Evolutionary conservation across 2,113 vertebrate species (phyloP), one percentile per base, ranked within the genome.

Genomic region (Tretioscincus oriximinensis): DNA sequence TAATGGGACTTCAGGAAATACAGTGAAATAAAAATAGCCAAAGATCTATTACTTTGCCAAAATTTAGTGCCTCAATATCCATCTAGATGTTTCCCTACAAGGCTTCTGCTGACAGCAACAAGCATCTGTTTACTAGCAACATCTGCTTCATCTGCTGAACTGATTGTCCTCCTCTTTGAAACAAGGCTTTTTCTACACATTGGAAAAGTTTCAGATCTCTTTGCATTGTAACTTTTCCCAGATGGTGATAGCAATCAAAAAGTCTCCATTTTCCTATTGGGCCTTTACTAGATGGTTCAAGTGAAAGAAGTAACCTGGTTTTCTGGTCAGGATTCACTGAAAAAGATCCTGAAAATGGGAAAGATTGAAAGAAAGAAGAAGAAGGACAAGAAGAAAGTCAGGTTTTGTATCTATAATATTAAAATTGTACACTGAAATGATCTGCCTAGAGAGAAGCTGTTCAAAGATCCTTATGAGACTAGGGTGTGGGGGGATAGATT

Each of bases 101-200:
- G 82, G 71, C 51, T 69, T 61, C 65, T 10, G 61, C 51, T 79
- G 82, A 84, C 82, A 84, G 72, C 71, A 84, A 79, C 77, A 79
- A 79, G 82, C 77, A 75, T 84, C 82, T 75, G 82, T 84, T 79
- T 79, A 84, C 76, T 79, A 70, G 35, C 35, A 79, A 79, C 82
- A 84, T 84, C 77, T 75, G 82, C 28, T 79, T 77, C 82, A 69
- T 84, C 77, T 84, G 76, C 64, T 69, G 26, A 75, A 84, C 70
- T 26, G 35, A 84, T n/a, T 84, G 82, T 71, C 77, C 76, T 74
- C 63, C n/a, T 61, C 28, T 84, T 79, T 79, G 71, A 51, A 79
- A 79, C 41, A 61, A 79, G 77, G 22, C 65, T 74, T 49, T 74
- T 54, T 79, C 63, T 84, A 84, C 63, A 63, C 14, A 31, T 64